Base-by-base conservation (phyloP, 1,140 invertebrate species). In the Calycopis cecrops region DNA sequence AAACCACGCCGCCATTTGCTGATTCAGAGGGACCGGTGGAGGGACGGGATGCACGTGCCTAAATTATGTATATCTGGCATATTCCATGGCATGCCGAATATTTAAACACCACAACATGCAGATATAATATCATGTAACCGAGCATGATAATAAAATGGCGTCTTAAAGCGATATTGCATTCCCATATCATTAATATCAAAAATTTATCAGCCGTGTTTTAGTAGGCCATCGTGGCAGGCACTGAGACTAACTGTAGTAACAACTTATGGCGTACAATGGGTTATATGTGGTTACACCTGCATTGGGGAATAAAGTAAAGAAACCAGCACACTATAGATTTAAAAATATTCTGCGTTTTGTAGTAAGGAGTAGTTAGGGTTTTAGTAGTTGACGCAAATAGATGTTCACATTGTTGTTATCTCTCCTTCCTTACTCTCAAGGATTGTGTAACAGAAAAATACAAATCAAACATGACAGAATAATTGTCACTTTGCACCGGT, bases 261-360 rank as follows among this genome's bases (percentile, higher is more conserved):
- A 16, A 9, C 4, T 44, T 17, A 44, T 9, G 40, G 16, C 9
- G 7, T 44, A 16, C 40, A 16, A 44, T 17, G 14, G 21, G 6
- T 37, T 10, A 37, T 44, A 16, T 44, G 40, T 14, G 40, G 40
- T 44, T 44, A 44, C 40, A 44, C 14, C 40, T 44, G 40, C 40
- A 44, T 44, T 44, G n/a, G 40, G 14, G 40, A 17, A 9, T 14
- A 44, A 44, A 17, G 9, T 14, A 16, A 16, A 16, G 3, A 12
- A 44, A 44, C 40, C 7, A 44, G 8, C 40, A 44, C 40, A 44
- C 40, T 16, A 9, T 6, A 0, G 40, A 28, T 28, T 6, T 28
- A 28, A 28, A 28, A 28, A 3, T 16, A 40, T 50, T 17, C 44
- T 52, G 57, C 48, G 2, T 28, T 28, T 28, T 28, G n/a, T n/a